Evolutionary conservation across 2,113 vertebrate genomes (phyloP).

Genomic region (Nymphicus hollandicus): DNA sequence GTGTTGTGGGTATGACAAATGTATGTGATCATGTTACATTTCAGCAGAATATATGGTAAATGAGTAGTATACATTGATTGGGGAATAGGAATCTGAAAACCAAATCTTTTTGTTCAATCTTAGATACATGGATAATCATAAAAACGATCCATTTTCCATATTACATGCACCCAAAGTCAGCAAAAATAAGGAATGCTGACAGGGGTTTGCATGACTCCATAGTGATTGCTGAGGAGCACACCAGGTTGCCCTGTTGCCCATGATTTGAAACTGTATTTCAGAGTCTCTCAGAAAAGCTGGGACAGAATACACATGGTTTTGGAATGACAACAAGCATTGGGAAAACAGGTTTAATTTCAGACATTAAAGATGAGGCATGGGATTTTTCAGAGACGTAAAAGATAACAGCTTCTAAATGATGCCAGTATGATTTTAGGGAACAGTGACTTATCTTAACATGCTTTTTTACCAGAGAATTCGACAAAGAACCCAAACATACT

Average conservation of each 20-base stretch:
- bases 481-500: neutral
- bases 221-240: neutral
- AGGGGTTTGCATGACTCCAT: neutral
- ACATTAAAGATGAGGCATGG: neutral
- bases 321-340: neutral
- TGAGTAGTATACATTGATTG: neutral
- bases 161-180: neutral
- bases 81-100: neutral
- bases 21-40: neutral
- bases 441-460: neutral
- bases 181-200: neutral
- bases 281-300: neutral
- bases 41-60: neutral
- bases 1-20: neutral
- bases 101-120: neutral
- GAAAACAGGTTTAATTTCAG: neutral
- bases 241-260: neutral
- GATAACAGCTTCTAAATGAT: neutral
- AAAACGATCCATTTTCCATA: neutral
- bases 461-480: neutral
- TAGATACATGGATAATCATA: neutral
- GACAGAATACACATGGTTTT: neutral
- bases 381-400: slow-evolving; percentile 1
- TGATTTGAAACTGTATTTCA: slow-evolving; percentile 14
- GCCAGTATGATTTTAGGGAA: neutral